Evolutionary conservation across 2,113 vertebrate genomes (phyloP).

Genomic region (Sorex fumeus): DNA sequence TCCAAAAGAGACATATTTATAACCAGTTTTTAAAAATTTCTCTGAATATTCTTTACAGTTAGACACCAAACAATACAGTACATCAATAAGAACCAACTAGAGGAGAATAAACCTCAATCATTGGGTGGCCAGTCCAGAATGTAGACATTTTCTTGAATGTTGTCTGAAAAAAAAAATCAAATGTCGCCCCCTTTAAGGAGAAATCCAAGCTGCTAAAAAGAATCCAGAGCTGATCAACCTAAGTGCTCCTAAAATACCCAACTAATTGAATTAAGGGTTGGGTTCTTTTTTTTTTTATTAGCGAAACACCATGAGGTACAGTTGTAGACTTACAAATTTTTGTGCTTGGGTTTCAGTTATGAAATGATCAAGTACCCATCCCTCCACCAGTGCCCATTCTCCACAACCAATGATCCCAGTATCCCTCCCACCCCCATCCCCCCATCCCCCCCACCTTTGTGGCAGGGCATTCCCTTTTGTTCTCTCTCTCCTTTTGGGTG

Average conservation of each 20-base stretch:
- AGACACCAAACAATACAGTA: conserved; percentile 9
- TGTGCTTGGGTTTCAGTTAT: too few species aligned
- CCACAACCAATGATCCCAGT: too few species aligned
- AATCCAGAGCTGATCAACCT: neutral
- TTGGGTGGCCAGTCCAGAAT: conserved; percentile 87
- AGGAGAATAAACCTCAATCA: conserved; percentile 48
- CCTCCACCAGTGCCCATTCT: too few species aligned
- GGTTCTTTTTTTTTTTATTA: too few species aligned
- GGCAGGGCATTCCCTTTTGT: too few species aligned
- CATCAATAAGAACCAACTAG: conserved; percentile 49
- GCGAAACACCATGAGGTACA: too few species aligned
- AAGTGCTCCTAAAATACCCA: conserved; percentile 70
- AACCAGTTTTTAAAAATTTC: neutral
- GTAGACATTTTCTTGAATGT: conserved; percentile 83
- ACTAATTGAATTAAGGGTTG: conserved; percentile 63
- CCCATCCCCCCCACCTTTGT: too few species aligned
- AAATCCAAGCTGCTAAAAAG: conserved; percentile 47
- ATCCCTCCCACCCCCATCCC: too few species aligned
- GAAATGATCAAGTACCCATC: too few species aligned
- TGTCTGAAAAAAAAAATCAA: conserved; percentile 82
- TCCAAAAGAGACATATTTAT: neutral
- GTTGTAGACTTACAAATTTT: too few species aligned
- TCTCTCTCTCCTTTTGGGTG: too few species aligned
- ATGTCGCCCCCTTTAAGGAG: conserved; percentile 77
- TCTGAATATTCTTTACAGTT: conserved; percentile 38